Evolutionary conservation across 2,113 vertebrate species (phyloP).

Genomic region (Dicaeum eximium): DNA sequence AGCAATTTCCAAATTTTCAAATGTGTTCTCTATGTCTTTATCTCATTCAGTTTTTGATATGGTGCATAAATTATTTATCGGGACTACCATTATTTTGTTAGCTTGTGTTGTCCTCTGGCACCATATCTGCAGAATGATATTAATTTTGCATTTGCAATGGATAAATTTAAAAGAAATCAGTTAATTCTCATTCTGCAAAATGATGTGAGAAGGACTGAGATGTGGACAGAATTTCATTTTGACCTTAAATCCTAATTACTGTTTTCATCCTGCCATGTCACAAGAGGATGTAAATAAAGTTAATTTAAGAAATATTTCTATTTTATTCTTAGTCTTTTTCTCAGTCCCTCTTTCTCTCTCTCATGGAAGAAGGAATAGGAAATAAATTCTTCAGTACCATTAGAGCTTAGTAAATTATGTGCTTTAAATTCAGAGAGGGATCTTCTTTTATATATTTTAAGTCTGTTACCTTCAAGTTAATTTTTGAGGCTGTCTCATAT

Average conservation of each 20-base stretch:
- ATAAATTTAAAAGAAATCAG: conserved; percentile 56
- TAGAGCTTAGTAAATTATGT: not conserved
- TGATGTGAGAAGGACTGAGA: conserved; percentile 19
- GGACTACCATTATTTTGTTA: conserved; percentile 58
- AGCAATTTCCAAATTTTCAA: conserved; percentile 67
- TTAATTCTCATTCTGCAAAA: conserved; percentile 54
- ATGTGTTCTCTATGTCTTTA: conserved; percentile 62
- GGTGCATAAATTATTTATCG: conserved; percentile 79
- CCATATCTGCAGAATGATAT: conserved; percentile 51
- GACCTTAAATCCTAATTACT: conserved; percentile 30
- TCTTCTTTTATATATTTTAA: not conserved
- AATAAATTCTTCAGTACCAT: not conserved
- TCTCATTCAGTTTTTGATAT: conserved; percentile 73
- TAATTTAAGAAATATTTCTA: conserved; percentile 17
- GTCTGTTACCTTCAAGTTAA: not conserved
- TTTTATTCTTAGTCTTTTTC: not conserved
- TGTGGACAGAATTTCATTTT: conserved; percentile 23
- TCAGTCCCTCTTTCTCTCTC: not conserved
- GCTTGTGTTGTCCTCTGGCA: conserved; percentile 65
- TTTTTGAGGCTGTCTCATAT: not conserved
- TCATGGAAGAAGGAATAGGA: not conserved
- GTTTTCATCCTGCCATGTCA: conserved; percentile 24
- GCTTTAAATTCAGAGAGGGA: not conserved
- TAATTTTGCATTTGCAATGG: conserved; percentile 66
- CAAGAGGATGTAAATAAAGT: not conserved